These are phyloP conservation scores for Lasioglossum vierecki DNA, from an alignment of 2,888 invertebrate species.

Conservation along the genomic window DNA sequence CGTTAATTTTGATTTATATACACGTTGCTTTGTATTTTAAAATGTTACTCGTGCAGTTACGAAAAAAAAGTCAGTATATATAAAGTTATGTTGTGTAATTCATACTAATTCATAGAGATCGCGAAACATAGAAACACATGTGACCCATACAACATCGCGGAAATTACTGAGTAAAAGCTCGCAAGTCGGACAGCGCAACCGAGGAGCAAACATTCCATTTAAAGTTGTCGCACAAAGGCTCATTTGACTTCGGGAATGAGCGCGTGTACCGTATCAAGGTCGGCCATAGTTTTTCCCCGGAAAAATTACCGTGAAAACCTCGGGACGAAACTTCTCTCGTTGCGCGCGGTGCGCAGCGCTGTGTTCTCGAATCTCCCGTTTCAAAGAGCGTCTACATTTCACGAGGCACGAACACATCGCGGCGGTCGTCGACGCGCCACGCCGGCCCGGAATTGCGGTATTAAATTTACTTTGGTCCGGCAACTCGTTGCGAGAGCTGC, in stretches of 20 bases:
- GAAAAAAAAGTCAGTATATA: not conserved
- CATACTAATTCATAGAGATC: not conserved
- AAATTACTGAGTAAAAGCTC: not conserved
- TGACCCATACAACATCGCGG: not conserved
- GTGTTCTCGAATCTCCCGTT: conserved; percentile 16
- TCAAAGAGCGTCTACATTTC: conserved; percentile 29
- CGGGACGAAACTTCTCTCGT: not conserved
- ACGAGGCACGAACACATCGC: not conserved
- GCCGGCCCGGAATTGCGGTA: conserved; percentile 33
- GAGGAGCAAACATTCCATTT: not conserved
- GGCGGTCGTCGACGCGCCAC: conserved; percentile 13
- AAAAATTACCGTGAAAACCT: not conserved
- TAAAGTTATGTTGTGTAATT: not conserved
- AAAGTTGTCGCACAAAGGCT: not conserved
- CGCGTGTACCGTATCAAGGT: not conserved
- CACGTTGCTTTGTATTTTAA: too few relatives aligned
- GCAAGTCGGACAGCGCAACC: not conserved
- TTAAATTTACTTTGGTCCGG: conserved; percentile 50
- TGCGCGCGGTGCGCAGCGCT: not conserved
- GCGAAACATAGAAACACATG: not conserved
- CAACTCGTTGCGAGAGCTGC: conserved; percentile 22
- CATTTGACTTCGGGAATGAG: not conserved
- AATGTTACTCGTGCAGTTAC: too few relatives aligned
- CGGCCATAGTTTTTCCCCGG: not conserved
- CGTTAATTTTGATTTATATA: too few relatives aligned